Evolutionary conservation across 1,140 invertebrate species (phyloP).

Genomic region (Himalopsyche phryganea): DNA sequence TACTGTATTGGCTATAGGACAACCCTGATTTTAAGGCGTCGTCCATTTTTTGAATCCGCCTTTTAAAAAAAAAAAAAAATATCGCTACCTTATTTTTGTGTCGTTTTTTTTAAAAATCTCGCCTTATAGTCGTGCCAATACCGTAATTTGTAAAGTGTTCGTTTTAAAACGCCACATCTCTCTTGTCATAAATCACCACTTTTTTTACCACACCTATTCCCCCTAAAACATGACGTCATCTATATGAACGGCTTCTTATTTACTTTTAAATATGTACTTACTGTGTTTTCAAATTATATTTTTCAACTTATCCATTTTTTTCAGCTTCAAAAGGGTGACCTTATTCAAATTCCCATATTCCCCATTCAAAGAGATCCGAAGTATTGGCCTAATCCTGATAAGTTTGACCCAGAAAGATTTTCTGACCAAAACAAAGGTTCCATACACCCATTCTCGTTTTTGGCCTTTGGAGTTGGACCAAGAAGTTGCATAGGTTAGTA

Average conservation of each 20-base stretch:
- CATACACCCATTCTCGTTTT: constrained; percentile 38
- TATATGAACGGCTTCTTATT: not conserved
- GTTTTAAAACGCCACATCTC: too few relatives aligned
- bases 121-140: too few relatives aligned
- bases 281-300: too few relatives aligned
- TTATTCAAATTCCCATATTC: constrained; percentile 39
- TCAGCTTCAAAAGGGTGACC: constrained; percentile 33
- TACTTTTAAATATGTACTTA: not conserved
- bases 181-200: too few relatives aligned
- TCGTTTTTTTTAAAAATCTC: too few relatives aligned
- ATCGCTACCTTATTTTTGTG: too few relatives aligned
- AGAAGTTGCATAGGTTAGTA: constrained; percentile 57
- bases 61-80: too few relatives aligned
- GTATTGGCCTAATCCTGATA: constrained; percentile 58
- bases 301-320: constrained; percentile 9
- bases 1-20: too few relatives aligned
- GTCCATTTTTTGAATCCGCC: too few relatives aligned
- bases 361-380: constrained; percentile 49
- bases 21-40: too few relatives aligned
- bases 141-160: too few relatives aligned
- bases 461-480: constrained; percentile 64
- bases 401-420: constrained; percentile 69
- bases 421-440: constrained; percentile 27
- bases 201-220: not conserved
- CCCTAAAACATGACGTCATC: not conserved